Evolutionary conservation across 2,797 vertebrate genomes (phyloP).

Genomic region (Syndactyla subalaris): DNA sequence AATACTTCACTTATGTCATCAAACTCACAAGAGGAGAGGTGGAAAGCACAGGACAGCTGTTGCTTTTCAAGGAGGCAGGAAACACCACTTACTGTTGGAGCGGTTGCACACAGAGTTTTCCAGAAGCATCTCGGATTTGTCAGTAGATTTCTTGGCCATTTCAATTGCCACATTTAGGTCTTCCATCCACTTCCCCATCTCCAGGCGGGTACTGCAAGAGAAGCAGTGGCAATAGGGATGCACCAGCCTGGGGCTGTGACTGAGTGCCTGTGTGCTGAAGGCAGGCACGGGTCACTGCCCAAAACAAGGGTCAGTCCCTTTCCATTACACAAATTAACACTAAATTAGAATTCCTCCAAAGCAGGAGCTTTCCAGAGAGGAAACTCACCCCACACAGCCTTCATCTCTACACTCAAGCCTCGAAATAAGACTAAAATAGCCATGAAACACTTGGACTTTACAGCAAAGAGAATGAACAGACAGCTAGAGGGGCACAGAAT

Average conservation of each 20-base stretch:
- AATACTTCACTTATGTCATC: background rate
- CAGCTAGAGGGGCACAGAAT: background rate
- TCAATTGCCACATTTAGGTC: conserved; percentile 92
- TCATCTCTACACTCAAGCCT: background rate
- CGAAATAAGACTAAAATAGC: background rate
- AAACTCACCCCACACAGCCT: background rate
- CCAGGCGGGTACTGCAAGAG: conserved; percentile 85
- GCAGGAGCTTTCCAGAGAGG: background rate
- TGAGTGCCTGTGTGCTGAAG: background rate
- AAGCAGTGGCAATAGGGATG: background rate
- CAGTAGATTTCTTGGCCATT: conserved; percentile 84
- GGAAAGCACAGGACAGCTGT: background rate
- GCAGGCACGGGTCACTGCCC: background rate
- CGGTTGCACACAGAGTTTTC: conserved; percentile 74
- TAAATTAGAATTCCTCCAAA: background rate
- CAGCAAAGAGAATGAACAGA: background rate
- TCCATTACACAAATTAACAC: background rate
- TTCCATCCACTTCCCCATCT: conserved; percentile 96
- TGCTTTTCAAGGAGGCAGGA: background rate
- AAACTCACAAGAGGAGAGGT: background rate
- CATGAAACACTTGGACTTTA: background rate
- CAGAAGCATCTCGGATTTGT: conserved; percentile 78
- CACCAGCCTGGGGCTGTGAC: background rate
- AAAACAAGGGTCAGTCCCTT: background rate
- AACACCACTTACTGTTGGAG: conserved; percentile 84